These are phyloP conservation scores for Hypotaenidia okinawae DNA, from an alignment of 2,797 vertebrate genomes.

Conservation along the genomic window DNA sequence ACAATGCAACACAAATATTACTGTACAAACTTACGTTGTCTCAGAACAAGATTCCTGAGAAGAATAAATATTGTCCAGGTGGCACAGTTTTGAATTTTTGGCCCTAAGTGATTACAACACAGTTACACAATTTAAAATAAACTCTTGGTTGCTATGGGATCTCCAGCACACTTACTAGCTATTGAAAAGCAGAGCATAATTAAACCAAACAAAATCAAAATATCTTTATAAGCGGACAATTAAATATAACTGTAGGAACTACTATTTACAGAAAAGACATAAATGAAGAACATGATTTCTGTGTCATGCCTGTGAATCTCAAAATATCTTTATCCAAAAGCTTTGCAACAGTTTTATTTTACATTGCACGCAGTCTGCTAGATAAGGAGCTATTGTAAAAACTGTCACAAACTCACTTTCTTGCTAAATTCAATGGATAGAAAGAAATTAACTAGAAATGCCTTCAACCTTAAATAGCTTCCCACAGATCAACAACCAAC, in stretches of 20 bases:
- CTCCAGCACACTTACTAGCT: neutral
- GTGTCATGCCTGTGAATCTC: neutral
- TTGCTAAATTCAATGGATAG: neutral
- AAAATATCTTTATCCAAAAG: neutral
- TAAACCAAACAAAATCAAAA: neutral
- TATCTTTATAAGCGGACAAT: neutral
- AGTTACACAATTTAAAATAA: neutral
- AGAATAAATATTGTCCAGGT: neutral
- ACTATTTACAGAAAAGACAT: neutral
- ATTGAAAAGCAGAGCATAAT: neutral
- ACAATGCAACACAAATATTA: neutral
- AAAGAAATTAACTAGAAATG: conserved; percentile 37
- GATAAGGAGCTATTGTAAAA: conserved; percentile 27
- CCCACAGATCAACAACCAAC: neutral
- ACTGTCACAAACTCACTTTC: neutral
- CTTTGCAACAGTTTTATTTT: neutral
- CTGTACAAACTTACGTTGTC: neutral
- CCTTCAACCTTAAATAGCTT: neutral
- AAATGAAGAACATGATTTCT: neutral
- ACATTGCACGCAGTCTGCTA: neutral
- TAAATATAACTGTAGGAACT: neutral
- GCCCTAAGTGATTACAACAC: neutral
- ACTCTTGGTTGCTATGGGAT: neutral
- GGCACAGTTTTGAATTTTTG: neutral
- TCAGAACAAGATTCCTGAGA: neutral